Percentiles rank a stretch among this genome's conserved stretches.
phyloP scores from a whole-genome alignment of 1,140 invertebrate species.

The Brachionus rubens region DNA sequence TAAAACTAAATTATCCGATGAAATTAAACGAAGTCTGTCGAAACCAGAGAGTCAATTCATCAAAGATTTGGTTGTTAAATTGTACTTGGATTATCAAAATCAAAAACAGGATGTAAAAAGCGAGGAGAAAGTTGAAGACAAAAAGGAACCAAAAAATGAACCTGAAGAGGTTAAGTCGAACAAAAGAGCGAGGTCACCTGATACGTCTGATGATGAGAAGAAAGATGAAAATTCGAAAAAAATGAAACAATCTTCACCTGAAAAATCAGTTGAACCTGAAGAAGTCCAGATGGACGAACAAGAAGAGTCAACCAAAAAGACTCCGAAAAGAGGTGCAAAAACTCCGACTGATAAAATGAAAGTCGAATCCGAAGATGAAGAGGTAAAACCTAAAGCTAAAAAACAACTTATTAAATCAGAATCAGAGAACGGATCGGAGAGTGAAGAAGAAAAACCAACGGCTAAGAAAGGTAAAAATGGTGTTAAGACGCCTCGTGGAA shows the following conservation, averaged over 20 bases:
- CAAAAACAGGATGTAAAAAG: background rate
- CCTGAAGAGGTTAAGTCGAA: no score
- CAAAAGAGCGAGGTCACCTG: background rate
- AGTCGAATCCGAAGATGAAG: background rate
- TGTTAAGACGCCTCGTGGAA: no score
- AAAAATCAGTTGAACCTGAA: no score
- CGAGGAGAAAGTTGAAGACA: background rate
- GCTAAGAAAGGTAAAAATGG: no score
- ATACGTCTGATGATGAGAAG: background rate
- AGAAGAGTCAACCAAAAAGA: background rate
- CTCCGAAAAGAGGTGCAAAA: background rate
- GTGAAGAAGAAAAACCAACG: no score
- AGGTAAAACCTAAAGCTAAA: background rate
- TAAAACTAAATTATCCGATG: background rate
- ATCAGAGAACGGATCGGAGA: no score
- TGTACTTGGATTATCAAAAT: conserved; percentile 18
- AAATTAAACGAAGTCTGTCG: conserved; percentile 1
- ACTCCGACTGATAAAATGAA: background rate
- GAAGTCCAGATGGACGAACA: background rate
- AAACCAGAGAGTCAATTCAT: conserved; percentile 1
- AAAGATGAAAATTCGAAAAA: background rate
- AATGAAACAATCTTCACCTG: no score
- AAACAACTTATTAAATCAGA: no score
- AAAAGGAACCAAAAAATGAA: background rate
- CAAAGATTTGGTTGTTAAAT: conserved; percentile 3